Percentiles rank a stretch among this genome's conserved stretches.
Conservation (phyloP, 92 coral and sea anemone genomes). For the Diadumene lineata region DNA sequence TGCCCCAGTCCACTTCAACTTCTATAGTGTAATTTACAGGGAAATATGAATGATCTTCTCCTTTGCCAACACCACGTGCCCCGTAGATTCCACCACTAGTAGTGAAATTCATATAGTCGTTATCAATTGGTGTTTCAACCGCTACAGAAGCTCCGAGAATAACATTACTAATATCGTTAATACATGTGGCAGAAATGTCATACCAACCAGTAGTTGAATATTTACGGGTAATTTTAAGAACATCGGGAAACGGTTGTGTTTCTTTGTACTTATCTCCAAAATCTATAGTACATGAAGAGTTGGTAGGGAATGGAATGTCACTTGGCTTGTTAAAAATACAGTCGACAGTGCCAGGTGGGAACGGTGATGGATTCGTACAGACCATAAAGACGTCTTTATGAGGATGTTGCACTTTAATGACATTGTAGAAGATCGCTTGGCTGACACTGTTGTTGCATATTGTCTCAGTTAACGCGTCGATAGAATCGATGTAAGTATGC, state of each 20-base stretch:
- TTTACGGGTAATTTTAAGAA: constrained; percentile 40
- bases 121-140: constrained; percentile 66
- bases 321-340: constrained; percentile 46
- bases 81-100: constrained; percentile 78
- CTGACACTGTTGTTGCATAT: constrained; percentile 76
- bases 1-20: constrained; percentile 39
- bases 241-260: constrained; percentile 18
- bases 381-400: constrained; percentile 42
- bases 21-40: constrained; percentile 65
- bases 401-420: constrained; percentile 57
- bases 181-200: constrained; percentile 49
- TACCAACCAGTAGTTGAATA: constrained; percentile 63
- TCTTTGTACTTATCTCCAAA: constrained; percentile 59
- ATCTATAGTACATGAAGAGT: constrained; percentile 51
- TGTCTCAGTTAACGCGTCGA: constrained; percentile 29
- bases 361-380: constrained; percentile 68
- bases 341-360: constrained; percentile 68
- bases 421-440: constrained; percentile 24
- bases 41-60: constrained; percentile 44
- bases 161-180: constrained; percentile 47
- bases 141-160: constrained; percentile 50
- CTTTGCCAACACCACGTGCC: constrained; percentile 64
- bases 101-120: constrained; percentile 21
- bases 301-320: constrained; percentile 64
- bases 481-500: constrained; percentile 34